Evolutionary conservation across 2,888 invertebrate genomes (phyloP).

Genomic region (Cordilura impudica): DNA sequence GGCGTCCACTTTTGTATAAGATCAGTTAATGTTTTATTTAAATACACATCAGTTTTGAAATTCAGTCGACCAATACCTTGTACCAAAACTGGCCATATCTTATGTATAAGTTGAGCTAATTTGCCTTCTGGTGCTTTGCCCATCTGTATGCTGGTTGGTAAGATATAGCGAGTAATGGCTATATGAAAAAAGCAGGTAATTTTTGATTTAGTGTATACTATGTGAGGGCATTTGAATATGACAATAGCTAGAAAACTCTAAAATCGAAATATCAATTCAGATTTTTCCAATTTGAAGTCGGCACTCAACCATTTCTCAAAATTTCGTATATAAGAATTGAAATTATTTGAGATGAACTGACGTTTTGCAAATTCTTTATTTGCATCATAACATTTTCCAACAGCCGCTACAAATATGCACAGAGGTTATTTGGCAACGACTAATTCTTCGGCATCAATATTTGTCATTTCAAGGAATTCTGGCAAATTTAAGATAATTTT

Average conservation of each 20-base stretch:
- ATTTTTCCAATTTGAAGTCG: constrained; percentile 69
- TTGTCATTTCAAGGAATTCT: constrained; percentile 70
- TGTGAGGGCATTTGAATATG: constrained; percentile 75
- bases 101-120: constrained; percentile 78
- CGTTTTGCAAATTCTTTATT: constrained; percentile 63
- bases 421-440: constrained; percentile 74
- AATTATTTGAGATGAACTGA: constrained; percentile 71
- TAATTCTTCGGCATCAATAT: constrained; percentile 64
- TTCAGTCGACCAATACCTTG: constrained; percentile 79
- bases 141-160: constrained; percentile 79
- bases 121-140: constrained; percentile 78
- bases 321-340: constrained; percentile 72
- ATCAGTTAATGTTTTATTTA: constrained; percentile 79
- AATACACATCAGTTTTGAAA: constrained; percentile 78
- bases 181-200: constrained; percentile 79
- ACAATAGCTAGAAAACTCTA: constrained; percentile 77
- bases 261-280: constrained; percentile 73
- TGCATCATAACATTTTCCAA: constrained; percentile 68
- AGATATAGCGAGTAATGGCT: constrained; percentile 78
- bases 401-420: constrained; percentile 73
- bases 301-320: constrained; percentile 75
- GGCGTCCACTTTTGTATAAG: constrained; percentile 78
- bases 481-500: constrained; percentile 68
- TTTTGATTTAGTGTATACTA: constrained; percentile 74
- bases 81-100: constrained; percentile 79